These are phyloP conservation scores for Carassius auratus DNA, from an alignment of 2,113 vertebrate genomes.

Conservation along the genomic window DNA sequence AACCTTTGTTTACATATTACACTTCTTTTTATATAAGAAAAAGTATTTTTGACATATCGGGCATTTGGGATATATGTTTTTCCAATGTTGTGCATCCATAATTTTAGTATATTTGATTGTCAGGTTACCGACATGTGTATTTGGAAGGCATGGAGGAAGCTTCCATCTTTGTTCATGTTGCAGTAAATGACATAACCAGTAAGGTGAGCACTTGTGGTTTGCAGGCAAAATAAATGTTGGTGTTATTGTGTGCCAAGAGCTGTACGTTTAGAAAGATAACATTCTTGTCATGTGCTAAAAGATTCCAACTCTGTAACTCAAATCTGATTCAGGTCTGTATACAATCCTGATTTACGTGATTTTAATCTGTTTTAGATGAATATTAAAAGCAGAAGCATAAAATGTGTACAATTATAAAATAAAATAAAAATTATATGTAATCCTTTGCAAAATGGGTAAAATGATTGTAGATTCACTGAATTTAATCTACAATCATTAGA, in stretches of 20 bases:
- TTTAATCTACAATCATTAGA: neutral
- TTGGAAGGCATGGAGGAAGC: conserved; percentile 98
- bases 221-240: neutral
- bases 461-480: neutral
- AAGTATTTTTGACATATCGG: neutral
- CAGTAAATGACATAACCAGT: conserved; percentile 93
- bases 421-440: neutral
- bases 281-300: neutral
- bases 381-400: neutral
- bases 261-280: neutral
- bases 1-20: neutral
- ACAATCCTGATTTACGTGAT: neutral
- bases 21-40: neutral
- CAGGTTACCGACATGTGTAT: conserved; percentile 97
- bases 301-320: neutral
- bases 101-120: conserved; percentile 29
- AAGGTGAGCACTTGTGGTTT: conserved; percentile 84
- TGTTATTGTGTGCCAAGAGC: neutral
- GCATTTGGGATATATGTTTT: neutral
- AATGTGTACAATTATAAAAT: neutral
- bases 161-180: conserved; percentile 95
- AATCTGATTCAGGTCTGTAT: neutral
- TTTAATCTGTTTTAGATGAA: neutral
- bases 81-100: neutral
- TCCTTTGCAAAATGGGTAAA: neutral